Conservation (phyloP, 2,113 vertebrate species). For the Polypterus senegalus region DNA sequence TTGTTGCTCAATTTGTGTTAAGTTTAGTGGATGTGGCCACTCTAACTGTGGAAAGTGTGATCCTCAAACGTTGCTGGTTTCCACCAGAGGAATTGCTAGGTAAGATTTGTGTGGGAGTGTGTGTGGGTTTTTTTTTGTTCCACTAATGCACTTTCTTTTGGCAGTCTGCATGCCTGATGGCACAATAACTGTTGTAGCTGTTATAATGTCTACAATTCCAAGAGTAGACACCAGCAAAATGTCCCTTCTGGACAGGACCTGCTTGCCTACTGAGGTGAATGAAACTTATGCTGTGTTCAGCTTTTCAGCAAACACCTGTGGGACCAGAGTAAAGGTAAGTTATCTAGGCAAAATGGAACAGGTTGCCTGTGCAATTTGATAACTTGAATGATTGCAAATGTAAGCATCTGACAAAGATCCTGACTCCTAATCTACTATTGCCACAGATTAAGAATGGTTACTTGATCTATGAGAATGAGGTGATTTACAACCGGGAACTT, state of each 20-base stretch:
- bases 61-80: slow-evolving; percentile 30
- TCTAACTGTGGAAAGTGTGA: not conserved
- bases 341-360: not conserved
- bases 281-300: slow-evolving; percentile 36
- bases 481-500: slow-evolving; percentile 28
- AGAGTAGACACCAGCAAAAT: slow-evolving; percentile 15
- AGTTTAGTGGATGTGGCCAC: slow-evolving; percentile 13
- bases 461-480: slow-evolving; percentile 46
- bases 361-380: not conserved
- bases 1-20: slow-evolving; percentile 32
- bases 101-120: no score
- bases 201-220: slow-evolving; percentile 25
- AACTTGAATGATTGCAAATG: not conserved
- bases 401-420: not conserved
- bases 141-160: not conserved
- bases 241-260: slow-evolving; percentile 28
- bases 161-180: slow-evolving; percentile 47
- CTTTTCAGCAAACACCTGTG: slow-evolving; percentile 38
- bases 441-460: slow-evolving; percentile 26
- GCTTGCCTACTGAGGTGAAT: slow-evolving; percentile 31
- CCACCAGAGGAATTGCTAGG: slow-evolving; percentile 28
- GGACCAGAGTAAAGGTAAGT: slow-evolving; percentile 35
- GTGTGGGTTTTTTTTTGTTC: not conserved
- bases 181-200: slow-evolving; percentile 32
- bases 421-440: not conserved